Base-by-base conservation (phyloP, 2,113 vertebrate genomes). In the Serilophus lunatus region DNA sequence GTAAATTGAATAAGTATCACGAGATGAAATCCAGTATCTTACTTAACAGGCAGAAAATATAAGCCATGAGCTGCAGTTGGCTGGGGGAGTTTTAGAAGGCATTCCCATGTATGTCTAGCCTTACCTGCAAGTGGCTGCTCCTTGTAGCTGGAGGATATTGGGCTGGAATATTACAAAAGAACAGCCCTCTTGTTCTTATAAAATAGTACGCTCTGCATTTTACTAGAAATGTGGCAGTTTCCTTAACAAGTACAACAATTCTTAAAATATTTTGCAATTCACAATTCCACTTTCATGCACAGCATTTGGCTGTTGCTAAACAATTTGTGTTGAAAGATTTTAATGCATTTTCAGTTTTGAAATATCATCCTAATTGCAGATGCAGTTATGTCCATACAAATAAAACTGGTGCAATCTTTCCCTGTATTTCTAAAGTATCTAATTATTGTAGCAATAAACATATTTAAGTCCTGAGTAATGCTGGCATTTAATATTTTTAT, bases 361-460 rank as follows among this genome's bases (percentile, higher is more conserved):
- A 91, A 81, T 68, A 66, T 35, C 29, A 54, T 40, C 44, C 68
- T 86, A 86, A 80, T 56, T 89, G 63, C 63, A 72, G 60, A 36
- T 0, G 0, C 29, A 64, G 29, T 64, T 83, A 68, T 49, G 40
- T 5, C 13, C 17, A 36, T 28, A 22, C 0, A 1, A 68, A 40
- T 57, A 75, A 31, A 86, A 86, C 18, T 66, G 38, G 22, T 54
- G 29, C n/a, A 72, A 50, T 16, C 25, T 89, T 80, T 50, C 63
- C 54, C 42, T 17, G 18, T 42, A 36, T 76, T 83, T 72, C 63
- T 69, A 2, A 83, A 54, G 38, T 53, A 76, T 63, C 66, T 40
- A 57, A 71, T 80, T 61, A 71, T 24, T 29, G 14, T 44, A 36
- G 18, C 3, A 9, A 66, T 28, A 66, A n/a, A 82, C 44, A 38